These are phyloP conservation scores for Muntiacus reevesi DNA, from an alignment of 2,113 vertebrate species.

Conservation along the genomic window DNA sequence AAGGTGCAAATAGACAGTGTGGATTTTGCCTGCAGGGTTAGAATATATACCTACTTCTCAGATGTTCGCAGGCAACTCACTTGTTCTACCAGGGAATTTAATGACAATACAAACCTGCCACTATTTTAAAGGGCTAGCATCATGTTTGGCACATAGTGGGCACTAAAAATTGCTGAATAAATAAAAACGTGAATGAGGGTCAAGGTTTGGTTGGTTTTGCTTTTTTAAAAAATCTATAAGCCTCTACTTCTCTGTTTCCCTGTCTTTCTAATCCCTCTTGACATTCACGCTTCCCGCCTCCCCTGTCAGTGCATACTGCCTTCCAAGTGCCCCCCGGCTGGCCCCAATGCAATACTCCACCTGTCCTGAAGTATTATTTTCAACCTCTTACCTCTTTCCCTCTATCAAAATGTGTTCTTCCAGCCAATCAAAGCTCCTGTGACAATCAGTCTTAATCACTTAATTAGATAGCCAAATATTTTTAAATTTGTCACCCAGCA, in stretches of 20 bases:
- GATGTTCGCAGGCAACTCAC: background rate
- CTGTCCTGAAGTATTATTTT: slow-evolving; percentile 14
- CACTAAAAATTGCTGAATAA: background rate
- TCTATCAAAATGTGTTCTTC: background rate
- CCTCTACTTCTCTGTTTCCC: background rate
- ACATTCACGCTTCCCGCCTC: background rate
- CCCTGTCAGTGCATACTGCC: background rate
- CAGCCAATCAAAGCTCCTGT: background rate
- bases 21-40: slow-evolving; percentile 50
- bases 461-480: background rate
- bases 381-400: background rate
- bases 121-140: background rate
- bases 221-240: background rate
- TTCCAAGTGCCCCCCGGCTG: background rate
- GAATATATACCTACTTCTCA: slow-evolving; percentile 7
- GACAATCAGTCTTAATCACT: background rate
- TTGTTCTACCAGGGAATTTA: background rate
- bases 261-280: background rate
- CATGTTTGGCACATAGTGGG: background rate
- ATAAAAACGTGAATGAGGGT: background rate
- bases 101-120: background rate
- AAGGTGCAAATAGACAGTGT: slow-evolving; percentile 28
- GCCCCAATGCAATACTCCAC: background rate
- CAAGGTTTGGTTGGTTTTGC: background rate
- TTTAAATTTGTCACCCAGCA: background rate